Percentiles rank a stretch among this genome's conserved stretches.
These are phyloP conservation scores for Clunio marinus DNA, from an alignment of 2,888 invertebrate genomes.

Conservation along the genomic window DNA sequence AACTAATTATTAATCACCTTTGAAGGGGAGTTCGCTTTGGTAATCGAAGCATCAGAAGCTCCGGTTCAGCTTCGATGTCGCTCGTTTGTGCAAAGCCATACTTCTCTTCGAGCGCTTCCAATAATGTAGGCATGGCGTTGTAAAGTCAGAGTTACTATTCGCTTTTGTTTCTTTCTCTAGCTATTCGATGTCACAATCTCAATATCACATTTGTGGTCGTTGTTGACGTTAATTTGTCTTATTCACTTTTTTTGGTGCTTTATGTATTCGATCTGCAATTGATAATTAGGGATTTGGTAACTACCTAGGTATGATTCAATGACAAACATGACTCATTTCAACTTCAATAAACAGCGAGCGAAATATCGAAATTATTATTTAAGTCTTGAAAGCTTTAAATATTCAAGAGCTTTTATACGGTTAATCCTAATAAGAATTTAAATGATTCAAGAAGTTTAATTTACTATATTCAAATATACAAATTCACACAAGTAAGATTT, in stretches of 20 bases:
- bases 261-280: background rate
- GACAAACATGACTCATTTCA: too few species aligned
- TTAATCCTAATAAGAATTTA: too few species aligned
- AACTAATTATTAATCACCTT: slow-evolving; percentile 40
- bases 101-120: slow-evolving; percentile 85
- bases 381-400: too few species aligned
- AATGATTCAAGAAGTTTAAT: too few species aligned
- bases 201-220: slow-evolving; percentile 29
- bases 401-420: too few species aligned
- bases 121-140: slow-evolving; percentile 71
- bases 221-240: background rate
- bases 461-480: too few species aligned
- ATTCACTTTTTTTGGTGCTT: background rate
- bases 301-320: too few species aligned
- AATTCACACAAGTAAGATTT: too few species aligned
- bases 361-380: too few species aligned
- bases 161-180: background rate
- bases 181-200: slow-evolving; percentile 36
- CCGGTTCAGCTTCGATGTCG: slow-evolving; percentile 52
- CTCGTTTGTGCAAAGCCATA: slow-evolving; percentile 62
- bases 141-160: background rate
- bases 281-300: slow-evolving; percentile 5
- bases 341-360: too few species aligned
- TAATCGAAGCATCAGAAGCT: slow-evolving; percentile 70
- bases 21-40: slow-evolving; percentile 73